These are phyloP conservation scores for Picathartes gymnocephalus DNA, from an alignment of 2,113 vertebrate genomes.

Conservation along the genomic window DNA sequence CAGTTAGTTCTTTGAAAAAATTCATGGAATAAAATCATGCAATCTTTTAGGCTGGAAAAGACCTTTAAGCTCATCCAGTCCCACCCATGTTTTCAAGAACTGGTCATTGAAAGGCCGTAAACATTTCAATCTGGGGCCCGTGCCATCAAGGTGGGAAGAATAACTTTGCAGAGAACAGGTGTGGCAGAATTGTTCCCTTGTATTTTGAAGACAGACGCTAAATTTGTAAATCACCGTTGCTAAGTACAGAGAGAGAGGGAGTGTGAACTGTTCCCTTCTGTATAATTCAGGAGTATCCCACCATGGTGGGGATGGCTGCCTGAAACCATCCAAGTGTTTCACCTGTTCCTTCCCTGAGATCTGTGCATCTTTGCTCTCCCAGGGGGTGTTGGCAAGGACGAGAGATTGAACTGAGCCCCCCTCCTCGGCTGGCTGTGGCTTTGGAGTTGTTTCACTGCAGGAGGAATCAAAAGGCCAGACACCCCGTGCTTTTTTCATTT, in stretches of 20 bases:
- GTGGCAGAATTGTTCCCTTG: neutral
- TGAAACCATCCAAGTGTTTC: neutral
- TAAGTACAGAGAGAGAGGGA: neutral
- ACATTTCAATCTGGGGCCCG: neutral
- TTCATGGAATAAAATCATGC: neutral
- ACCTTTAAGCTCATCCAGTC: neutral
- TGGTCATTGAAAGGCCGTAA: neutral
- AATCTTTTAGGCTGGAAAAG: neutral
- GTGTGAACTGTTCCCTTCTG: neutral
- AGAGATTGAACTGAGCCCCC: neutral
- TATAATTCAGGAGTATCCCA: neutral
- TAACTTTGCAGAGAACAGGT: neutral
- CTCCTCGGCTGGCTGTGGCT: neutral
- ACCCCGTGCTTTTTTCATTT: neutral
- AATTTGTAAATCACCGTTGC: neutral
- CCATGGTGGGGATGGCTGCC: neutral
- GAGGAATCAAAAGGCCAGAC: neutral
- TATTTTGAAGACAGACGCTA: neutral
- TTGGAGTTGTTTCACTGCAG: neutral
- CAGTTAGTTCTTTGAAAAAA: neutral
- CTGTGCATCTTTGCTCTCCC: neutral
- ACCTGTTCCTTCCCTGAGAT: neutral
- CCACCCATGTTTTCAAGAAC: accelerated
- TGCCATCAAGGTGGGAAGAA: neutral
- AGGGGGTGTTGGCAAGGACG: neutral